Conservation (phyloP, 2,888 invertebrate species). For the Blera fallax region DNA sequence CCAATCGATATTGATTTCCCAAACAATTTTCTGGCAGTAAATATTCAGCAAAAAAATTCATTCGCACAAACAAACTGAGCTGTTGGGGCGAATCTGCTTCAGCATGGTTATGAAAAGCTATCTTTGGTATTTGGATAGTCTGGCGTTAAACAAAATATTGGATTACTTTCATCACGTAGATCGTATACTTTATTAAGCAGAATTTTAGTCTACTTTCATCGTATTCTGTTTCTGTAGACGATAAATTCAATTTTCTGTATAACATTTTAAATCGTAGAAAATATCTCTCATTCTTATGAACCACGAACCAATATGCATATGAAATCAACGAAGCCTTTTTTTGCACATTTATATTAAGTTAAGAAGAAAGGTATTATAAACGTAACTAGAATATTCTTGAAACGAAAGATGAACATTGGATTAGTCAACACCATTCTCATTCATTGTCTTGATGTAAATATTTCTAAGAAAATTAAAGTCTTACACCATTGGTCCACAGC, state of each 20-base stretch:
- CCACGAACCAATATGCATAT: background rate
- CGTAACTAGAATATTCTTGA: conserved; percentile 13
- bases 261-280: background rate
- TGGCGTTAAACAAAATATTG: background rate
- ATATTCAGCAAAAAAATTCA: no score
- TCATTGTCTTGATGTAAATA: conserved; percentile 10
- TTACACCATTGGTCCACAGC: background rate
- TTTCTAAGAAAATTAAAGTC: background rate
- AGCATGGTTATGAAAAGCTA: no score
- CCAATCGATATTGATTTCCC: no score
- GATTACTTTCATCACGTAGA: background rate
- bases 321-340: background rate
- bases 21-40: no score
- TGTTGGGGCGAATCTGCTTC: no score
- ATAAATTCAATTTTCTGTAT: background rate
- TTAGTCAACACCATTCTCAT: conserved; percentile 38
- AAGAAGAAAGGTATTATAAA: conserved; percentile 1
- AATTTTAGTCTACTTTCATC: background rate
- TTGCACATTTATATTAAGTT: conserved; percentile 35
- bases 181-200: background rate
- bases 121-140: no score
- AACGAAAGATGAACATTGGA: conserved; percentile 61
- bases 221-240: background rate
- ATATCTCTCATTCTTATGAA: background rate
- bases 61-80: no score